Base-by-base conservation (phyloP, 1,140 invertebrate genomes). In the Rhynchophorus ferrugineus region DNA sequence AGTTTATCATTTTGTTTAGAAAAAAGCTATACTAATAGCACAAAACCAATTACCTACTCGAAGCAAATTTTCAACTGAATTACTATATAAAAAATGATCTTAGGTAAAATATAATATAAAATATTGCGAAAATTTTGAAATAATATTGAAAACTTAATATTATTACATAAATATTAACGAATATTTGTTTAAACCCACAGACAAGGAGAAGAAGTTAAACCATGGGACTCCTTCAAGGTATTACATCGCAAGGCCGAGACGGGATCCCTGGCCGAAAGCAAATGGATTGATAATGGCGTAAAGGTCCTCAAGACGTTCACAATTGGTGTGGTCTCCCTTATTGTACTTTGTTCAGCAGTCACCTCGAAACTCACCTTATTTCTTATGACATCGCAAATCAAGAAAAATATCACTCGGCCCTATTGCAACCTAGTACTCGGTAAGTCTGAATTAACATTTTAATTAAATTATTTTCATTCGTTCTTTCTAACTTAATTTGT, bases 301-400 rank as follows among this genome's bases (percentile, higher is more conserved):
- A 9, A 5, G 6, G 8, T 8, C 9, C 18, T 5, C 19, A 8
- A 11, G 7, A 16, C 6, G 7, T 19, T 41, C 3, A 44, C 53
- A 18, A 43, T 55, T 19, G 18, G 49, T 20, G 9, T 44, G 8
- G 47, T 49, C 42, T 93, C 92, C 68, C 65, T 84, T 18, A 80
- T 91, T 52, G 89, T 95, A 35, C 74, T 94, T 34, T 78, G 72
- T 3, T 80, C 81, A 49, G 87, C 87, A 16, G 86, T 91, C 34
- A 72, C 92, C 44, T 83, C 90, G 50, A 94, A 94, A 73, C 86
- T 84, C 52, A 83, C 84, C 33, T 75, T 91, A 38, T 78, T 93
- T 34, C 88, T 95, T 64, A 93, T 95, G 89, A 91, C 89, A 3
- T 92, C 89, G 55, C 89, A 92, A 67, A 73, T 93, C 18, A 80